Conservation (phyloP, 2,113 vertebrate genomes). For the Aptenodytes forsteri region DNA sequence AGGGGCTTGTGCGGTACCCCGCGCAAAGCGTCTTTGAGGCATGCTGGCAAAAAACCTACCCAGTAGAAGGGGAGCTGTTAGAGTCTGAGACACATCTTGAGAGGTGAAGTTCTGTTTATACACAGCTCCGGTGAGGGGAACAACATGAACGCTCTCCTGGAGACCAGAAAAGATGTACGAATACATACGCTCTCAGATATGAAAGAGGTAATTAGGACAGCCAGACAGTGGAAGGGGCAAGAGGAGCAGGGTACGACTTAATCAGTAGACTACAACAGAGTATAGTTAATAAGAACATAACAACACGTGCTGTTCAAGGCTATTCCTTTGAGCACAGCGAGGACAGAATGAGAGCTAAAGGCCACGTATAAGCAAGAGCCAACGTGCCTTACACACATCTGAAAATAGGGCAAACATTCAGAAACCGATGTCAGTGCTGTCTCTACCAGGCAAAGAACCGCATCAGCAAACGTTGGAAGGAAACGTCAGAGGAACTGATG, state of each 20-base stretch:
- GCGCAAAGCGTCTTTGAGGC: background rate
- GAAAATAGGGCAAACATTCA: background rate
- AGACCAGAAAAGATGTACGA: background rate
- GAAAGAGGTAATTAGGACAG: background rate
- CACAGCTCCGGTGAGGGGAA: background rate
- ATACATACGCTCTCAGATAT: background rate
- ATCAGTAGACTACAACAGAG: background rate
- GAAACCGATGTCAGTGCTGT: background rate
- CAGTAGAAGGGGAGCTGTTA: background rate
- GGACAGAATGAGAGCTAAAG: background rate
- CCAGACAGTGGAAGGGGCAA: background rate
- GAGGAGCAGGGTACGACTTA: background rate
- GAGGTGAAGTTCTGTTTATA: background rate
- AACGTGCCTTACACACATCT: background rate
- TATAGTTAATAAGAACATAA: background rate
- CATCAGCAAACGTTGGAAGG: background rate
- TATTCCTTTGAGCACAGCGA: background rate
- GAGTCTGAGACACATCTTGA: background rate
- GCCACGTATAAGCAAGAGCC: background rate
- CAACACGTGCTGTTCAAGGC: rapidly evolving
- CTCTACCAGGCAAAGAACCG: background rate
- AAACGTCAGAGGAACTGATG: background rate
- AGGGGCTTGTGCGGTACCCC: background rate
- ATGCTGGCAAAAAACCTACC: background rate
- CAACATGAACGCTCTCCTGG: background rate